phyloP scores from a whole-genome alignment of 2,797 vertebrate species.

The Dermochelys coriacea region DNA sequence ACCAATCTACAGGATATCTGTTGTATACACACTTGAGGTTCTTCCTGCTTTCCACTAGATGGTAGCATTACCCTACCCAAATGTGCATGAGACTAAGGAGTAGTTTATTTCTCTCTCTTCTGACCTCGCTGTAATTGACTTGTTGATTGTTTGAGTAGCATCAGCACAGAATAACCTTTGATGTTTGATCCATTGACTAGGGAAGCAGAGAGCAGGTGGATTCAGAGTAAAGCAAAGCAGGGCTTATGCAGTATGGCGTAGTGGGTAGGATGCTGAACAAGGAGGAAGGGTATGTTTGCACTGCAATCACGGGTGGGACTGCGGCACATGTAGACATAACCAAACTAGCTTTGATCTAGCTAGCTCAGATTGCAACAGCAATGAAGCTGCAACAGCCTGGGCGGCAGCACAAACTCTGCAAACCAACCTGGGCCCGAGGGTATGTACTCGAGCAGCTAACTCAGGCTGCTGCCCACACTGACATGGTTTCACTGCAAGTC shows the following conservation, averaged over 20 bases:
- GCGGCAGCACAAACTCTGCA: neutral
- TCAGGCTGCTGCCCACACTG: neutral
- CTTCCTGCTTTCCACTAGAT: constrained; percentile 65
- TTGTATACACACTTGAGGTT: neutral
- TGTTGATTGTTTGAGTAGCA: neutral
- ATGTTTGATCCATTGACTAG: neutral
- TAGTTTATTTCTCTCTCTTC: neutral
- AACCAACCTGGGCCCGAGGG: neutral
- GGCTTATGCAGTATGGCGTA: neutral
- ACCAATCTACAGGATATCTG: neutral
- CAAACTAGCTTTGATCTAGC: neutral
- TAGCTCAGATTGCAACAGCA: neutral
- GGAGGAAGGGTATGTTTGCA: neutral
- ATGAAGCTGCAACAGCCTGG: neutral
- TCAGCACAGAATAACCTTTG: neutral
- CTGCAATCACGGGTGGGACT: neutral
- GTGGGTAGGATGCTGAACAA: neutral
- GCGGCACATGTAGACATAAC: neutral
- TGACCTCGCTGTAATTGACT: rapidly evolving
- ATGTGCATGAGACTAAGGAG: neutral
- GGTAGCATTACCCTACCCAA: constrained; percentile 49
- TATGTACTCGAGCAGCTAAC: neutral
- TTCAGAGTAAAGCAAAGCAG: neutral
- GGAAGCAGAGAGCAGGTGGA: neutral
- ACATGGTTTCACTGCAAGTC: neutral